Conservation (phyloP, 2,888 invertebrate genomes). For the Leptinotarsa juncta region DNA sequence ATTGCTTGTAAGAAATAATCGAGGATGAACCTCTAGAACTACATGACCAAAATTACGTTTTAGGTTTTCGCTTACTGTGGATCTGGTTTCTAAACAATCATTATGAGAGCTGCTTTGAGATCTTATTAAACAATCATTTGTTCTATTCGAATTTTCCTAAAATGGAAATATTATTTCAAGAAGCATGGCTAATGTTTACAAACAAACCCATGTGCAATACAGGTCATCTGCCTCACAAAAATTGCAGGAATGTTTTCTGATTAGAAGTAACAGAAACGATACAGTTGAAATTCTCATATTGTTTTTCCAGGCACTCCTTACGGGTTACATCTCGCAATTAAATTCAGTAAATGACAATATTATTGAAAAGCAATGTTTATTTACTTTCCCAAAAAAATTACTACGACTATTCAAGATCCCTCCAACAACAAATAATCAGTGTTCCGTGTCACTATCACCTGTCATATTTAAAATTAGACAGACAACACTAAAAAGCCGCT, state of each 20-base stretch:
- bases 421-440: too few species aligned
- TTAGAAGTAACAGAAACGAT: conserved; percentile 20
- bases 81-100: conserved; percentile 33
- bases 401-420: too few species aligned
- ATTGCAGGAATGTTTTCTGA: neutral
- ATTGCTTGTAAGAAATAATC: conserved; percentile 31
- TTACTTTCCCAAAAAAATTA: too few species aligned
- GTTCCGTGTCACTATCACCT: too few species aligned
- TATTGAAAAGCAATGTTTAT: neutral
- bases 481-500: too few species aligned
- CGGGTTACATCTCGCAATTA: neutral
- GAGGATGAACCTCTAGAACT: conserved; percentile 27
- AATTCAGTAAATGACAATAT: neutral
- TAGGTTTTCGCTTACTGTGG: conserved; percentile 31
- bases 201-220: conserved; percentile 32
- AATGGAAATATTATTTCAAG: conserved; percentile 8
- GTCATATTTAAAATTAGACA: too few species aligned
- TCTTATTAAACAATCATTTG: conserved; percentile 25
- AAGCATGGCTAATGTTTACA: neutral
- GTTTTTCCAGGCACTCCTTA: conserved; percentile 2
- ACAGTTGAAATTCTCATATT: conserved; percentile 26
- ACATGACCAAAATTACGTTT: conserved; percentile 37
- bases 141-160: conserved; percentile 22
- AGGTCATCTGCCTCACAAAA: conserved; percentile 22
- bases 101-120: conserved; percentile 7